phyloP scores from a whole-genome alignment of 2,113 vertebrate genomes.

The Hypomesus transpacificus region DNA sequence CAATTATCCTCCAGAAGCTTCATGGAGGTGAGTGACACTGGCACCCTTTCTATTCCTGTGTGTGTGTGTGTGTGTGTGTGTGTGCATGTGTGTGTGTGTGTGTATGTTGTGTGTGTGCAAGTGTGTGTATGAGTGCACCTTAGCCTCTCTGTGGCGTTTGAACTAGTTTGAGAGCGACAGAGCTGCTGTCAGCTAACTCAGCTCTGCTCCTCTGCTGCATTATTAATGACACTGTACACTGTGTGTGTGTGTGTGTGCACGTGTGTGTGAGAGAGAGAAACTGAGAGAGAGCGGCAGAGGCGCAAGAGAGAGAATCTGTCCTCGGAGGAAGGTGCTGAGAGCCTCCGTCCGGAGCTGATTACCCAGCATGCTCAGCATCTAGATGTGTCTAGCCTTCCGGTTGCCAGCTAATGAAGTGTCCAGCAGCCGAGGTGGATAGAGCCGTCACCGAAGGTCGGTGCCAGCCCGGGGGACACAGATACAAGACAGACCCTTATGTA shows the following conservation, averaged over 20 bases:
- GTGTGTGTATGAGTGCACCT: background rate
- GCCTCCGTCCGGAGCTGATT: slow-evolving; percentile 44
- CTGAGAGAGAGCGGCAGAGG: background rate
- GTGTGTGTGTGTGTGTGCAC: slow-evolving; percentile 11
- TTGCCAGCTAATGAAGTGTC: slow-evolving; percentile 50
- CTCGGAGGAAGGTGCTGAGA: slow-evolving; percentile 31
- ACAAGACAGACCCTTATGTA: background rate
- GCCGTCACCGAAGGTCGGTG: background rate
- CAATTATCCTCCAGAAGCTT: slow-evolving; percentile 44
- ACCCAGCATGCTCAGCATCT: slow-evolving; percentile 37
- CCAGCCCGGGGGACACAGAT: background rate
- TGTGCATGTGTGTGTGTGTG: background rate
- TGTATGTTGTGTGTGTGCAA: background rate
- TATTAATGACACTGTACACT: slow-evolving; percentile 14
- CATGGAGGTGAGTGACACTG: slow-evolving; percentile 33
- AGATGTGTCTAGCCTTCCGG: slow-evolving; percentile 43
- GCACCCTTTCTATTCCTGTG: slow-evolving; percentile 5
- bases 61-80: background rate
- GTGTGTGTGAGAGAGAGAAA: slow-evolving; percentile 1
- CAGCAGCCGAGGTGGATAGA: slow-evolving; percentile 8
- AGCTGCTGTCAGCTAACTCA: slow-evolving; percentile 36
- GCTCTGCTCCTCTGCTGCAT: slow-evolving; percentile 37
- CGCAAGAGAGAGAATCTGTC: background rate
- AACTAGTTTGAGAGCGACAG: slow-evolving; percentile 40
- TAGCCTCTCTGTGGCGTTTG: slow-evolving; percentile 22